Evolutionary conservation across 2,888 invertebrate species (phyloP).

Genomic region (Thysanoteuthis rhombus): DNA sequence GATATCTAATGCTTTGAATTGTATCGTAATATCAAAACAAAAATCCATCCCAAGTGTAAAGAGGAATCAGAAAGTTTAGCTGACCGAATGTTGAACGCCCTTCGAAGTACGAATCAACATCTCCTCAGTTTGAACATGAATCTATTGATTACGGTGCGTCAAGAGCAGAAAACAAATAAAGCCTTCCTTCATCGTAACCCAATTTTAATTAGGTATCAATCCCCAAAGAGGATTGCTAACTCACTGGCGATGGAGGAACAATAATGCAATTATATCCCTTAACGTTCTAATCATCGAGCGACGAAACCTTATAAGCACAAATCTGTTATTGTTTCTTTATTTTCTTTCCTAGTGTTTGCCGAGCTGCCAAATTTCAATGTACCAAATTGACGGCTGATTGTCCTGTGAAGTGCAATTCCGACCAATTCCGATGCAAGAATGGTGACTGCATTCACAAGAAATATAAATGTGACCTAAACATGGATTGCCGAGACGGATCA

Average conservation of each 20-base stretch:
- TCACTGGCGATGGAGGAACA: not conserved
- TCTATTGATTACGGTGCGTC: no score
- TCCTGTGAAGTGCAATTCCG: constrained; percentile 33
- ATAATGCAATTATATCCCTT: not conserved
- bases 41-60: not conserved
- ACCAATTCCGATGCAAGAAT: constrained; percentile 36
- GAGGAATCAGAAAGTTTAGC: no score
- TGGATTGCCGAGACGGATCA: constrained; percentile 42
- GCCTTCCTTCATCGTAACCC: not conserved
- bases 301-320: not conserved
- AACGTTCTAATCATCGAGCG: no score
- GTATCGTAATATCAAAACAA: not conserved
- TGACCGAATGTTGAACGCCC: no score
- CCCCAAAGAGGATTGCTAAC: not conserved
- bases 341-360: not conserved
- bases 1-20: not conserved
- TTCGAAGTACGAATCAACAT: no score
- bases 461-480: constrained; percentile 37
- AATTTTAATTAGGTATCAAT: not conserved
- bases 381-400: constrained; percentile 41
- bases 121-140: no score
- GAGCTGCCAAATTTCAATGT: not conserved
- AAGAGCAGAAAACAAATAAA: no score
- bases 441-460: constrained; percentile 31
- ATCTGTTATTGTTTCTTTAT: not conserved